phyloP scores from a whole-genome alignment of 53 echinoderm and acorn worm genomes.

The Arbacia lixula region DNA sequence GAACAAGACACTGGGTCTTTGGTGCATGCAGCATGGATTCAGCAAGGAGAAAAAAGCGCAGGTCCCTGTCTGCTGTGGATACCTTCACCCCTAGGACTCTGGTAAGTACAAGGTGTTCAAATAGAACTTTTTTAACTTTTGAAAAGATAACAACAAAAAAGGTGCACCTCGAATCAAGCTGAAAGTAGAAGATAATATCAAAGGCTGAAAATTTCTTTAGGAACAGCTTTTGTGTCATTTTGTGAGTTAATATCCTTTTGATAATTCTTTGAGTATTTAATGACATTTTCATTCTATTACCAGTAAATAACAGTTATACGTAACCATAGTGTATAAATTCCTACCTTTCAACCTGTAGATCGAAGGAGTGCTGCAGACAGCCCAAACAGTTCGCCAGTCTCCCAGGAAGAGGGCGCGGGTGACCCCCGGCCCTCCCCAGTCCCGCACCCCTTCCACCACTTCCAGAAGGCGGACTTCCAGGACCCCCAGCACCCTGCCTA shows the following conservation, averaged over 20 bases:
- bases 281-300: no score
- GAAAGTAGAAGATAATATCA: no score
- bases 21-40: background rate
- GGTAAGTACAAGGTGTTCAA: background rate
- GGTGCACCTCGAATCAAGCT: no score
- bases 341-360: conserved; percentile 45
- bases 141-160: no score
- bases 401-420: conserved; percentile 36
- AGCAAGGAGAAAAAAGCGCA: background rate
- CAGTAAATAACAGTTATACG: no score
- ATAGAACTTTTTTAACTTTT: background rate
- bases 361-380: conserved; percentile 62
- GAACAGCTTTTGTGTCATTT: no score
- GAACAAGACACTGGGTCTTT: no score
- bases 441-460: conserved; percentile 5
- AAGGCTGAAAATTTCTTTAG: no score
- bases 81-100: conserved; percentile 21
- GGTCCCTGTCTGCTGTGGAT: conserved; percentile 9
- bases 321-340: no score
- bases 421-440: conserved; percentile 27
- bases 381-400: conserved; percentile 53
- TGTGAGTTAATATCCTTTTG: background rate
- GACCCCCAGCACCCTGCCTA: conserved; percentile 61
- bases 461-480: background rate
- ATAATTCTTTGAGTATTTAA: no score